Evolutionary conservation across 2,113 vertebrate species (phyloP).

Genomic region (Lipophrys pholis): DNA sequence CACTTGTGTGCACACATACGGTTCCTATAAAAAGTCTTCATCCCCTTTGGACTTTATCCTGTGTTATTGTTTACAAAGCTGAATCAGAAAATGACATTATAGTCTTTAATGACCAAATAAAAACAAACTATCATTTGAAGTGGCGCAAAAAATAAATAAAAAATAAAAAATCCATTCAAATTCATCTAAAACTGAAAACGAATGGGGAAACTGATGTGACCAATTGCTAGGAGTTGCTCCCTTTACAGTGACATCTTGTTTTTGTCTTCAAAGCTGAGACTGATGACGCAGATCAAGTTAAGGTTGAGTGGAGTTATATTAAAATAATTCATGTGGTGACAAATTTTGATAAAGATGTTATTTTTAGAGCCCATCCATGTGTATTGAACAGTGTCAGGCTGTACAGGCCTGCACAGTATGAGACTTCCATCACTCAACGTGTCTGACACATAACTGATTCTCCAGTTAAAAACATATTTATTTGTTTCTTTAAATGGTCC

Average conservation of each 20-base stretch:
- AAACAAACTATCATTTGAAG: conserved; percentile 13
- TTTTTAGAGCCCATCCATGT: too few species aligned
- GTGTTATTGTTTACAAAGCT: conserved; percentile 44
- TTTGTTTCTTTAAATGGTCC: too few species aligned
- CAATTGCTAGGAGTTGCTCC: background rate
- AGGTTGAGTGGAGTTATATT: background rate
- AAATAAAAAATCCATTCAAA: conserved; percentile 39
- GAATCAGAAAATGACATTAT: conserved; percentile 47
- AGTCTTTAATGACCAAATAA: conserved; percentile 17
- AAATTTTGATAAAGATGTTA: too few species aligned
- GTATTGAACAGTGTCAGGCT: too few species aligned
- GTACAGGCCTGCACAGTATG: too few species aligned
- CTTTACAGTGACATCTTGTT: background rate
- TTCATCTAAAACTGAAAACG: conserved; percentile 24
- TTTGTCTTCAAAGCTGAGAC: background rate
- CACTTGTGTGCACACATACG: conserved; percentile 16
- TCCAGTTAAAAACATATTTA: too few species aligned
- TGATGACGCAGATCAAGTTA: background rate
- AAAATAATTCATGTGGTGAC: background rate
- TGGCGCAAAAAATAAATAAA: too few species aligned
- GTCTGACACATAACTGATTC: too few species aligned
- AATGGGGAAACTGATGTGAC: background rate
- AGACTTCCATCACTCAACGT: too few species aligned
- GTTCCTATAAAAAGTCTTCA: conserved; percentile 55
- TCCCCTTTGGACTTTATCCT: conserved; percentile 42